These are phyloP conservation scores for Hyaena hyaena DNA, from an alignment of 2,113 vertebrate species.

Conservation along the genomic window DNA sequence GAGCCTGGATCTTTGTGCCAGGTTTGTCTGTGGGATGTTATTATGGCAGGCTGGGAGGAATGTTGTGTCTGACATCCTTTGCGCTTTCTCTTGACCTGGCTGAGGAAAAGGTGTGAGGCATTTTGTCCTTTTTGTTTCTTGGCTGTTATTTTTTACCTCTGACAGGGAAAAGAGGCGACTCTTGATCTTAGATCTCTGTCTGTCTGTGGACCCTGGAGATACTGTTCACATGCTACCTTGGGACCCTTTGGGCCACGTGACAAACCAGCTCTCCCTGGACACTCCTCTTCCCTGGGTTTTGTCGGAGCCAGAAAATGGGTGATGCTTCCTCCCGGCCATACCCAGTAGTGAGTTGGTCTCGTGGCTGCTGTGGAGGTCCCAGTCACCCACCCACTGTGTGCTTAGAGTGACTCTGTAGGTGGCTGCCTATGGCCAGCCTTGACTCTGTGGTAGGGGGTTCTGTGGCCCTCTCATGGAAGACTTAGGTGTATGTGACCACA, in stretches of 20 bases:
- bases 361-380: not conserved
- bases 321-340: not conserved
- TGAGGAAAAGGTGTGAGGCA: not conserved
- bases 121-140: not conserved
- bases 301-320: not conserved
- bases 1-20: not conserved
- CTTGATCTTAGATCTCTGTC: not conserved
- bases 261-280: not conserved
- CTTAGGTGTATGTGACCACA: not conserved
- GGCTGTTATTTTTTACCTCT: not conserved
- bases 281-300: not conserved
- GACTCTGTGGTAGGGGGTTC: not conserved
- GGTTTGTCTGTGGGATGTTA: not conserved
- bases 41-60: not conserved
- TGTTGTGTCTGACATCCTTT: not conserved
- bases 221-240: not conserved
- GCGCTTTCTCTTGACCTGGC: not conserved
- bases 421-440: not conserved
- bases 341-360: not conserved
- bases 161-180: not conserved
- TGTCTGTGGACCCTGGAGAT: not conserved
- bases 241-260: not conserved
- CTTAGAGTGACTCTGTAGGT: not conserved
- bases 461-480: not conserved
- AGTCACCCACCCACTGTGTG: not conserved